Base-by-base conservation (phyloP, 2,797 vertebrate genomes). In the Loriculus beryllinus region DNA sequence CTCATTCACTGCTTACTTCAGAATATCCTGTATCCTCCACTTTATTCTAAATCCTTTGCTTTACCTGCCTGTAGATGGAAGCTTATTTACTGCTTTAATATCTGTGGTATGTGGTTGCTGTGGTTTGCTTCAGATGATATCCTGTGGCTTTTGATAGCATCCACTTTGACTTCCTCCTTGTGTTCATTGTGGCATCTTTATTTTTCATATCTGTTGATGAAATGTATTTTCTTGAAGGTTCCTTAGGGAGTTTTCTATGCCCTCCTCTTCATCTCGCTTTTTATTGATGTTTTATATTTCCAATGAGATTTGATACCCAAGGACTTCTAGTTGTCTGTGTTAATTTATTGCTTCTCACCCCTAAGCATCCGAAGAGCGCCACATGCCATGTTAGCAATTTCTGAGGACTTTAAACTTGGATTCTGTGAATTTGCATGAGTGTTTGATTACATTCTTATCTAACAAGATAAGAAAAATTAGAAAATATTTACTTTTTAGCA, bases 211-310 rank as follows among this genome's bases (percentile, higher is more conserved):
- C 42, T 80, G 18, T 13, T 67, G 31, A 68, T 51, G 74, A 88
- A 95, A 93, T 79, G 52, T 18, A 10, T 29, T 40, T 19, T 57
- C 18, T 63, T 35, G 13, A 70, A 77, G 2, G 17, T 65, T 95
- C 18, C 69, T 43, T 22, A 29, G 59, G 67, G 91, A 81, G n/a
- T 75, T 84, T 95, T 80, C 29, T 5, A 9, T 84, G 59, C 31
- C 43, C 23, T 74, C 31, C 59, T 25, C 16, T 70, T 79, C 49
- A 83, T 92, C 39, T 83, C 60, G 48, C 14, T 39, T 80, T 84
- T 76, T 64, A 54, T 14, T 90, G n/a, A 48, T 91, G 19, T 82
- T 94, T 90, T 94, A 57, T 94, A 59, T 80, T 90, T 63, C 54
- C 33, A 43, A 5, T 57, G 80, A 57, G 59, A 64, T 94, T 86